A percentile compares a stretch with the other conserved stretches of the same genome.
Evolutionary conservation across 1,140 invertebrate species (phyloP).

Genomic region (Araneus ventricosus): DNA sequence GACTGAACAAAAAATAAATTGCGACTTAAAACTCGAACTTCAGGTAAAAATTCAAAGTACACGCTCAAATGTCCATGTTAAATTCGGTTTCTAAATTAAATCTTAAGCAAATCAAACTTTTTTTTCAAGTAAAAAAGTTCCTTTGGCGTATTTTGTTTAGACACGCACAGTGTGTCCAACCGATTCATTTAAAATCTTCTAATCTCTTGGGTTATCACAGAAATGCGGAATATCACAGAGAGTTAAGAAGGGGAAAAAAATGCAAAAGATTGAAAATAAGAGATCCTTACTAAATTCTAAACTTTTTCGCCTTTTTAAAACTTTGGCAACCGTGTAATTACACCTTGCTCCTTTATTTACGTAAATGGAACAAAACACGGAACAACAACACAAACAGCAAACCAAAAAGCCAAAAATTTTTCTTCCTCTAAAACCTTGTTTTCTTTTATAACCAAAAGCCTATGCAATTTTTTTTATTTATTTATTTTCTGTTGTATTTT

Average conservation of each 20-base stretch:
- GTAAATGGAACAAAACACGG: constrained; percentile 42
- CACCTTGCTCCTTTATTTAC: constrained; percentile 66
- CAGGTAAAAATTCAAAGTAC: constrained; percentile 1
- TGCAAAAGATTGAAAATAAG: not conserved
- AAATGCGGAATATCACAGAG: not conserved
- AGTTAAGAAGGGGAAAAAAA: not conserved
- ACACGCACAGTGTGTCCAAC: not conserved
- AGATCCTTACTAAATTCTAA: constrained; percentile 14
- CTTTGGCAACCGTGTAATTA: constrained; percentile 74
- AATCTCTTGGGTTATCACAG: not conserved
- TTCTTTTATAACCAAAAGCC: constrained; percentile 14
- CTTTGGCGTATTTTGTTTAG: constrained; percentile 64
- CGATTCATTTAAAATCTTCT: constrained; percentile 29
- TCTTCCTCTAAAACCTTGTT: constrained; percentile 5
- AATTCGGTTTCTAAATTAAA: constrained; percentile 64
- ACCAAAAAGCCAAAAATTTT: constrained; percentile 49
- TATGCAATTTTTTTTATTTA: constrained; percentile 1
- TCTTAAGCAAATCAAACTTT: constrained; percentile 62
- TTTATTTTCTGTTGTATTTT: not conserved
- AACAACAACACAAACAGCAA: constrained; percentile 45
- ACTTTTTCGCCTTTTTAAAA: constrained; percentile 56
- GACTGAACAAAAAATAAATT: too few relatives aligned
- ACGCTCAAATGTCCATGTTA: constrained; percentile 26
- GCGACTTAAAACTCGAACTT: not conserved
- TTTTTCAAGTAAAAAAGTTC: not conserved